A percentile compares a stretch with the other conserved stretches of the same genome.
Evolutionary conservation across 1,140 invertebrate species (phyloP).

Genomic region (Eulimnadia texana): DNA sequence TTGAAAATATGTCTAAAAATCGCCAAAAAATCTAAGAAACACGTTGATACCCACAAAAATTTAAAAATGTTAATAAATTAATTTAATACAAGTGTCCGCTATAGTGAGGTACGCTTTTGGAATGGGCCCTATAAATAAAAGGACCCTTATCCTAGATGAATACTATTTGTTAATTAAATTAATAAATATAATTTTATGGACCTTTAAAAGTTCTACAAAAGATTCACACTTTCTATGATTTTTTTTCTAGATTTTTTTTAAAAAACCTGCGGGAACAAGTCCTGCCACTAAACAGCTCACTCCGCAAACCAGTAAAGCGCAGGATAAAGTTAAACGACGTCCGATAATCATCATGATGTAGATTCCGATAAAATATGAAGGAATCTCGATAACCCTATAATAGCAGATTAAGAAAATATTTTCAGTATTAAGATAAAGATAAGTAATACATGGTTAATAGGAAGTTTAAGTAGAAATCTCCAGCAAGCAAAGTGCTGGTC

Average conservation of each 20-base stretch:
- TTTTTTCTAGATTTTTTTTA: no score
- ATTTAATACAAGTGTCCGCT: no score
- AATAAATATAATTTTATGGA: no score
- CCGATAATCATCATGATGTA: neutral
- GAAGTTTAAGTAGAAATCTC: neutral
- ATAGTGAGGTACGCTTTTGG: no score
- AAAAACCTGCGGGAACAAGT: neutral
- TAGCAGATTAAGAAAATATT: neutral
- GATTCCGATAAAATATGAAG: neutral
- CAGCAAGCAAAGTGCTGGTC: neutral
- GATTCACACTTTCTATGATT: neutral
- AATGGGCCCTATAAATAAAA: no score
- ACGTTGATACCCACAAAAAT: no score
- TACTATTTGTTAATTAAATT: no score
- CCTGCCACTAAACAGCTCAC: neutral
- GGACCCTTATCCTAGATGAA: no score
- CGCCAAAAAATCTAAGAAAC: no score
- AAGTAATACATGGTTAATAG: neutral
- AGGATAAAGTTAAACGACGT: neutral
- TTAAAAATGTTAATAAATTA: no score
- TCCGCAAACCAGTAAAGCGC: neutral
- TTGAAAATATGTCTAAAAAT: no score
- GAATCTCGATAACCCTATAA: constrained; percentile 2
- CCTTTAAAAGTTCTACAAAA: no score
- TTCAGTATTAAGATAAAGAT: neutral